Base-by-base conservation (phyloP, 2,888 invertebrate genomes). In the Pristionchus mayeri region DNA sequence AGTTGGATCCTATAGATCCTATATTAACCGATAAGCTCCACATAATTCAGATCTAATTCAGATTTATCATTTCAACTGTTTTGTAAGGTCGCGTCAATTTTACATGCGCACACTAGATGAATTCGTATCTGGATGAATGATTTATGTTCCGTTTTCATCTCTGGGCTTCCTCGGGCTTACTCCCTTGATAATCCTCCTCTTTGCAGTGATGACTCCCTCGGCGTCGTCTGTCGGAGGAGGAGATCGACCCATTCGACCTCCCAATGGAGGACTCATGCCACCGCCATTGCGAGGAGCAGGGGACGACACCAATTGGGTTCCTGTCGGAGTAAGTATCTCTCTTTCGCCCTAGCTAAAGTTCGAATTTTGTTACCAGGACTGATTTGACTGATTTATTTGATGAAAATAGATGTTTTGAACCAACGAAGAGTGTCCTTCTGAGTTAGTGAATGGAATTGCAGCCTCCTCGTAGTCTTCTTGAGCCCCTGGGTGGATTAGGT, bases 191-290 rank as follows among this genome's bases (percentile, higher is more conserved):
- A 63, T 16, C 63, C 34, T 30, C n/a, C n/a, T 44, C 75, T 40
- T 75, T 75, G 21, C 44, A 75, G 75, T 44, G 75, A 57, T 34
- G 57, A 80, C 80, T 54, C 80, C 80, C 30, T 80, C 80, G 11
- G 57, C 80, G 18, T 40, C 80, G 24, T 24, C 80, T 13, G 80
- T 80, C 13, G 63, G 81, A 60, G 80, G 80, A 52, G 80, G 48
- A 30, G 30, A 24, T 13, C 30, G 81, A 48, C 80, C 80, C 37
- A 37, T 57, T 48, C 80, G 80, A 54, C 80, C 80, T 13, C 80
- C 40, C 50, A 78, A 52, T 48, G 48, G 50, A 52, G 52, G 48
- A 44, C 79, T 37, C 79, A 50, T 79, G 21, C 34, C 13, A 30
- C 63, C 63, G 1, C 63, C 63, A 3, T 24, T 24, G n/a, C 21